A percentile compares a stretch with the other conserved stretches of the same genome.
Conservation (phyloP, 2,888 invertebrate genomes). For the Lycophotia porphyrea region DNA sequence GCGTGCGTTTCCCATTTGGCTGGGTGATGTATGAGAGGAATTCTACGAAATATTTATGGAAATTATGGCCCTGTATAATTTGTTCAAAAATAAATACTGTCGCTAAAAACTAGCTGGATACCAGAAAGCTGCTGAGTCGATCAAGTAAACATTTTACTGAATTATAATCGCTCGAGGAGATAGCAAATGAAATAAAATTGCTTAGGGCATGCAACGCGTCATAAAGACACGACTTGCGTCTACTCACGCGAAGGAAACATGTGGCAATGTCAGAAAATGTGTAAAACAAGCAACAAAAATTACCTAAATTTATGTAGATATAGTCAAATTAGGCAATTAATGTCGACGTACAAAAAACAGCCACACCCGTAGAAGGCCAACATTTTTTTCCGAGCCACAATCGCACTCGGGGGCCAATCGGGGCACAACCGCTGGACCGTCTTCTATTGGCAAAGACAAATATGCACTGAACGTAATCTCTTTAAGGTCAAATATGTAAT, state of each 20-base stretch:
- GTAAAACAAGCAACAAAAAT: neutral
- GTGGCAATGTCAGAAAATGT: neutral
- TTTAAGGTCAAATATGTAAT: constrained; percentile 17
- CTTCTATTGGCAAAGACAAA: neutral
- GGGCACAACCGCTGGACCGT: no score
- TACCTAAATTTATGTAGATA: neutral
- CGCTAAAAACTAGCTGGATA: no score
- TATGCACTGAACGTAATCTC: neutral
- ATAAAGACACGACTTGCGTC: neutral
- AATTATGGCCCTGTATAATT: neutral
- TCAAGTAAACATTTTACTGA: neutral
- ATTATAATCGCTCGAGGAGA: neutral
- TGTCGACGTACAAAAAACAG: neutral
- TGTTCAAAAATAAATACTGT: neutral
- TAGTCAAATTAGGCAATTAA: neutral
- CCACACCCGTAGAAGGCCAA: neutral
- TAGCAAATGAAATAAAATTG: neutral
- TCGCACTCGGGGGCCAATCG: neutral
- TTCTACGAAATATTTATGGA: constrained; percentile 15
- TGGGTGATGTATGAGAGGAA: neutral
- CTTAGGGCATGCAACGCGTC: no score
- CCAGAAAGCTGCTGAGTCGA: neutral
- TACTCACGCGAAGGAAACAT: neutral
- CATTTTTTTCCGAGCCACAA: neutral
- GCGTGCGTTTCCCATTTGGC: constrained; percentile 1